Evolutionary conservation across 2,113 vertebrate species (phyloP).

Genomic region (Proterorhinus semilunaris): DNA sequence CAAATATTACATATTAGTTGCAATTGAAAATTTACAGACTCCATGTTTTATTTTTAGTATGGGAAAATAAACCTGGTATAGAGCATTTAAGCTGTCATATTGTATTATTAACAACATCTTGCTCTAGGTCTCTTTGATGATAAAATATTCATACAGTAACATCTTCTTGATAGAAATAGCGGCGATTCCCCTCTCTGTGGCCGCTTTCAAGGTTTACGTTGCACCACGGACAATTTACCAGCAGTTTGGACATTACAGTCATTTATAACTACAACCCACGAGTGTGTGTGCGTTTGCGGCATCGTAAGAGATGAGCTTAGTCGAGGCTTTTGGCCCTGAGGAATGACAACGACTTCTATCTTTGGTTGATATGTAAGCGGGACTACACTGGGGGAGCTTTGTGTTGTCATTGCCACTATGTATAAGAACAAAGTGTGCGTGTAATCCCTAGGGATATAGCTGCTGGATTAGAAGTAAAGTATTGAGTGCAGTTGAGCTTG

Average conservation of each 20-base stretch:
- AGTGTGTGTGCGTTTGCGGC: slow-evolving; percentile 20
- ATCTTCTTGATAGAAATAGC: slow-evolving; percentile 31
- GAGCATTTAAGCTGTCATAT: slow-evolving; percentile 50
- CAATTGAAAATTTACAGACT: no score
- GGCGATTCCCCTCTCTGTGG: slow-evolving; percentile 14
- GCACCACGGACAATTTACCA: slow-evolving; percentile 59
- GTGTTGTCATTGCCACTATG: no score
- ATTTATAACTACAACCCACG: slow-evolving; percentile 46
- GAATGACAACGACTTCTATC: slow-evolving; percentile 35
- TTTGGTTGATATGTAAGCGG: not conserved
- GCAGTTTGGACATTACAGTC: slow-evolving; percentile 45
- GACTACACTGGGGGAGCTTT: not conserved
- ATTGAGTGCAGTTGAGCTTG: no score
- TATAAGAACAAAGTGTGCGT: no score
- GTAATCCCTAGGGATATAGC: no score
- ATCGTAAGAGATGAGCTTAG: slow-evolving; percentile 31
- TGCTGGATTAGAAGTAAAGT: no score
- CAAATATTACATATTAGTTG: no score
- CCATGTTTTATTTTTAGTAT: no score
- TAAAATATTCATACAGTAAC: slow-evolving; percentile 41
- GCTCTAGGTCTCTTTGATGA: slow-evolving; percentile 35
- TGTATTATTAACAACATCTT: slow-evolving; percentile 56
- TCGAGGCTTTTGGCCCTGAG: slow-evolving; percentile 43
- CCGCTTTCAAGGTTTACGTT: slow-evolving; percentile 53
- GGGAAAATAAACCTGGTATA: slow-evolving; percentile 3